phyloP scores from a whole-genome alignment of 1,140 invertebrate species.

The Penaeus vannamei region DNA sequence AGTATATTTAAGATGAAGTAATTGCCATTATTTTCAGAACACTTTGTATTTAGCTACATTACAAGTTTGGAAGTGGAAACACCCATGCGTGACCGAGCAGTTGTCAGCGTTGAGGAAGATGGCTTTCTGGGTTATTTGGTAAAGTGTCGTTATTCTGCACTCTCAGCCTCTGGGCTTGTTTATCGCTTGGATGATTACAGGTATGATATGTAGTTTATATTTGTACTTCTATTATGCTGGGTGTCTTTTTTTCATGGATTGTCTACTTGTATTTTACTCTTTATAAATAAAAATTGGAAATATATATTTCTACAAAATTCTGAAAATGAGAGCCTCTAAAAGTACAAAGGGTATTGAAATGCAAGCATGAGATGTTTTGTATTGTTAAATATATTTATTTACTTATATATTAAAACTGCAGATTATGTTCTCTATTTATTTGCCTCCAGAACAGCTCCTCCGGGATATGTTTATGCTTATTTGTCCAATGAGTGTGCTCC shows the following conservation, averaged over 20 bases:
- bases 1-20: neutral
- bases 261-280: too few species aligned
- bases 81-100: constrained; percentile 36
- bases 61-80: constrained; percentile 43
- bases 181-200: constrained; percentile 73
- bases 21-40: constrained; percentile 8
- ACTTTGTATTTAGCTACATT: constrained; percentile 43
- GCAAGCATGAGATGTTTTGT: too few species aligned
- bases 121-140: constrained; percentile 70
- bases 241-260: neutral
- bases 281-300: too few species aligned
- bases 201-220: constrained; percentile 42
- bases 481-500: constrained; percentile 49
- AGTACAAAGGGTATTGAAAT: too few species aligned
- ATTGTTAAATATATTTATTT: too few species aligned
- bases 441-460: constrained; percentile 41
- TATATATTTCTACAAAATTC: too few species aligned
- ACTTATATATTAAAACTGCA: neutral
- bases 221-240: neutral
- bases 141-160: constrained; percentile 68
- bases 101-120: constrained; percentile 52
- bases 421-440: neutral
- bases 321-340: too few species aligned
- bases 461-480: constrained; percentile 41
- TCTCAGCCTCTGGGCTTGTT: constrained; percentile 67